phyloP scores from a whole-genome alignment of 2,888 invertebrate genomes.

The Colostygia pectinataria region DNA sequence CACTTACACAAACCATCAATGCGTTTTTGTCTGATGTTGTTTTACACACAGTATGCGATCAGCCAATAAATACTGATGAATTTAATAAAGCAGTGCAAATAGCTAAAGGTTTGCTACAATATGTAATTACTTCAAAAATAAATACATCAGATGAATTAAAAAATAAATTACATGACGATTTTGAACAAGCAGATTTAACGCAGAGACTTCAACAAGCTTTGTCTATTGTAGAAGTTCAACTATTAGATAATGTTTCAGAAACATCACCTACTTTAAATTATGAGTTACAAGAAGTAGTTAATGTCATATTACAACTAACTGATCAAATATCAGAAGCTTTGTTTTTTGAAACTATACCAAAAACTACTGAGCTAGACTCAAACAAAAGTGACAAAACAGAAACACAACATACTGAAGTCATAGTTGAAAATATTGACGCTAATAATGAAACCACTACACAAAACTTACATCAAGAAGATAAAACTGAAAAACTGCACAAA shows the following conservation, averaged over 20 bases:
- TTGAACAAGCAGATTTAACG: neutral
- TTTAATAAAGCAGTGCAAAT: neutral
- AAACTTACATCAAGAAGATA: neutral
- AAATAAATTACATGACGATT: neutral
- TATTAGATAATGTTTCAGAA: conserved; percentile 2
- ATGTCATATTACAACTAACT: conserved; percentile 14
- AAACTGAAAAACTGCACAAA: neutral
- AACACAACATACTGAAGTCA: conserved; percentile 2
- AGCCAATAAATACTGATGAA: neutral
- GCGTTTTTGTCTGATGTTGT: conserved; percentile 28
- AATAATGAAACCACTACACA: neutral
- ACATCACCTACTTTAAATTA: neutral
- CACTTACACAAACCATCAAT: conserved; percentile 35
- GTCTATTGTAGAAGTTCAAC: conserved; percentile 1
- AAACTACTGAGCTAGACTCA: neutral
- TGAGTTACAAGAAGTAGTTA: neutral
- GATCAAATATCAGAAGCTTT: conserved; percentile 10
- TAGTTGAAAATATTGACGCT: neutral
- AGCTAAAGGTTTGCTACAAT: conserved; percentile 6
- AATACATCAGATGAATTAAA: neutral
- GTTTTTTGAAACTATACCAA: conserved; percentile 2
- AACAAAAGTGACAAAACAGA: neutral
- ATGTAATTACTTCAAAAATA: neutral
- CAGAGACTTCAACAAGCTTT: conserved; percentile 15
- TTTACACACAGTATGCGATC: conserved; percentile 6